phyloP scores from a whole-genome alignment of 2,888 invertebrate genomes.

The Smittia sp. region DNA sequence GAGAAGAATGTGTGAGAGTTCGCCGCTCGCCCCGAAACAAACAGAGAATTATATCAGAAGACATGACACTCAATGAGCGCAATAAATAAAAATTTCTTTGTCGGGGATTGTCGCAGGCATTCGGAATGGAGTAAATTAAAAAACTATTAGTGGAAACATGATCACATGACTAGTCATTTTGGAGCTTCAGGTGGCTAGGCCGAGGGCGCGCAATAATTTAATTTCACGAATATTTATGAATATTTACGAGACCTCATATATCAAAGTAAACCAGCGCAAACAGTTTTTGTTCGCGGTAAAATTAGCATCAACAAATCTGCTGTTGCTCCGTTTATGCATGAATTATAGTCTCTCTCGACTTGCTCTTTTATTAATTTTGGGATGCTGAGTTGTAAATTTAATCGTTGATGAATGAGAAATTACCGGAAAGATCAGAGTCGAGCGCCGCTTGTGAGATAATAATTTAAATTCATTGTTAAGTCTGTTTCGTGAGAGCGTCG shows the following conservation, averaged over 20 bases:
- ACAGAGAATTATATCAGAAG: neutral
- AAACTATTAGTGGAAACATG: conserved; percentile 18
- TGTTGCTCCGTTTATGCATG: neutral
- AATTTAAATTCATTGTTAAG: neutral
- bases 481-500: neutral
- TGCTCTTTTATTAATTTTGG: neutral
- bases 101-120: neutral
- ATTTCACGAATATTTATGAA: neutral
- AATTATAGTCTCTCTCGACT: neutral
- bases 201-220: neutral
- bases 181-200: neutral
- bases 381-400: neutral
- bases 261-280: neutral
- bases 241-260: neutral
- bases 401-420: neutral
- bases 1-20: neutral
- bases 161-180: neutral
- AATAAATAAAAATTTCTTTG: conserved; percentile 8
- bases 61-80: conserved; percentile 10
- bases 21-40: neutral
- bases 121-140: conserved; percentile 24
- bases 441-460: conserved; percentile 3
- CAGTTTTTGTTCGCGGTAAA: neutral
- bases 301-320: neutral
- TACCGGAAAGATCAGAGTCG: neutral